phyloP scores from a whole-genome alignment of 2,113 vertebrate genomes.

The Eolophus roseicapilla region DNA sequence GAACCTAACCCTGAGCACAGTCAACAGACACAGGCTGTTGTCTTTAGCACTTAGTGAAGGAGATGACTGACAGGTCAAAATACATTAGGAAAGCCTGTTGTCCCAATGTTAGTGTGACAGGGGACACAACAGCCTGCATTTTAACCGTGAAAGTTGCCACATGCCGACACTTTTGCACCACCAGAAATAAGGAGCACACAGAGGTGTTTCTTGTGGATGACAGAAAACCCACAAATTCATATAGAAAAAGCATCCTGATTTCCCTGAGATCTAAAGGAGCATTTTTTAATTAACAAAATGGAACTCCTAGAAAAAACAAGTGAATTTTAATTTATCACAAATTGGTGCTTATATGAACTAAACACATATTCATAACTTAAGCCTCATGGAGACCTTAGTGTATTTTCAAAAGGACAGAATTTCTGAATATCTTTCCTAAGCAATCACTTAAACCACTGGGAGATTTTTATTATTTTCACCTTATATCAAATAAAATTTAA shows the following conservation, averaged over 20 bases:
- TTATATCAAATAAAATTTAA: neutral
- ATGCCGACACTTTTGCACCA: neutral
- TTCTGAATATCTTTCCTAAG: neutral
- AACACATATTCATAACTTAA: neutral
- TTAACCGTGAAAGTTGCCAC: neutral
- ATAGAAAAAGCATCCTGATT: neutral
- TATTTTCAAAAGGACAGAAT: neutral
- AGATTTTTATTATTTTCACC: neutral
- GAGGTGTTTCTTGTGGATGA: neutral
- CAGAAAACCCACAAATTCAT: neutral
- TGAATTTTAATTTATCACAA: neutral
- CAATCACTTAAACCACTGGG: neutral
- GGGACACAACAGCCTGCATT: neutral
- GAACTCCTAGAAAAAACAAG: neutral
- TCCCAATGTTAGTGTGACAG: neutral
- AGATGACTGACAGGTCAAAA: neutral
- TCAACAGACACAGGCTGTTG: neutral
- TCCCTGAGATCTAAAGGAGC: neutral
- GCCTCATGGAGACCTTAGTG: neutral
- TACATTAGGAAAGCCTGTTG: neutral
- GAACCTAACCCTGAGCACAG: neutral
- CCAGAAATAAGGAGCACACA: neutral
- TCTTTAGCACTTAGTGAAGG: neutral
- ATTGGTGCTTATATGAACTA: neutral
- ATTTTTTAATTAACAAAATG: neutral